These are phyloP conservation scores for Colaptes auratus DNA, from an alignment of 2,113 vertebrate genomes.

Conservation along the genomic window DNA sequence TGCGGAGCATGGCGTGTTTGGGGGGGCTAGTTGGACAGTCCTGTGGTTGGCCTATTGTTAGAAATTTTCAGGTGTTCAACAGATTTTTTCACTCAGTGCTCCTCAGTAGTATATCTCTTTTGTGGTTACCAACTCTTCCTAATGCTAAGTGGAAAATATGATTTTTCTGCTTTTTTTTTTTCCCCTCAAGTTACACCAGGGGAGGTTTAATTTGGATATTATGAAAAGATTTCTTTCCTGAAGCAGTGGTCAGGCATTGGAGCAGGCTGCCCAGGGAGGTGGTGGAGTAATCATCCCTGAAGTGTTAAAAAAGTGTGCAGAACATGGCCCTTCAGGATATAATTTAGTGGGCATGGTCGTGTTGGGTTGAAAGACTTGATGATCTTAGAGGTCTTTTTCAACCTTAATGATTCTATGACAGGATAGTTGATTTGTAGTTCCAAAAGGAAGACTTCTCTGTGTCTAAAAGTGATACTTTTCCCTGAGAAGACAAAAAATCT, in stretches of 20 bases:
- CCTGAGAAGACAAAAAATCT: neutral
- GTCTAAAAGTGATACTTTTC: neutral
- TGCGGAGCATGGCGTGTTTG: rapidly evolving
- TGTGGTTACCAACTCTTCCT: neutral
- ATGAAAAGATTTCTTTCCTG: no score
- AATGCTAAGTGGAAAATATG: neutral
- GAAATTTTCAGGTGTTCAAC: slow-evolving; percentile 9
- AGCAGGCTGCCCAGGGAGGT: no score
- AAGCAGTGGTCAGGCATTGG: no score
- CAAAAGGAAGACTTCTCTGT: neutral
- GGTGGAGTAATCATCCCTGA: no score
- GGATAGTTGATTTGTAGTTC: neutral
- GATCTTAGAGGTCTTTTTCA: no score
- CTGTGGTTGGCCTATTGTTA: neutral
- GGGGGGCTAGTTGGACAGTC: neutral
- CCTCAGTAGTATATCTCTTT: neutral
- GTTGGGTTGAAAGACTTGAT: no score
- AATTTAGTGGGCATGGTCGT: no score
- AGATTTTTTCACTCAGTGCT: neutral
- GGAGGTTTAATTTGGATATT: no score
- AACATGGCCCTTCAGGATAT: no score
- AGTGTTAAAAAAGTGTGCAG: no score
- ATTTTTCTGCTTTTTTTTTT: neutral
- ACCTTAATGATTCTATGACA: no score
- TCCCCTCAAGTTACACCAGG: no score